Conservation (phyloP, 2,113 vertebrate species). For the Micronisus gabar region DNA sequence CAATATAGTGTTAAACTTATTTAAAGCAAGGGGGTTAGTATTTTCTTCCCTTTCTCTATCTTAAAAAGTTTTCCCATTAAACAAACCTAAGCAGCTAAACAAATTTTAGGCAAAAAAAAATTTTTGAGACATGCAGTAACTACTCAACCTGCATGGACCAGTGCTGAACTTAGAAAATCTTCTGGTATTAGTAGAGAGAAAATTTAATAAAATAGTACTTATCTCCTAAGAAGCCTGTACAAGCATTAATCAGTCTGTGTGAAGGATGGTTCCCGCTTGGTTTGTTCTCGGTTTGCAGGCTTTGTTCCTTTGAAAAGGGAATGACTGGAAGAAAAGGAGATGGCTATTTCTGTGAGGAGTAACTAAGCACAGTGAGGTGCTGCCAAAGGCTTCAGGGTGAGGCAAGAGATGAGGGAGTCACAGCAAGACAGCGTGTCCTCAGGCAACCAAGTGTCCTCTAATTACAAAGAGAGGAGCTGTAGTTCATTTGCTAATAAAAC, state of each 20-base stretch:
- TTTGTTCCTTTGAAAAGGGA: neutral
- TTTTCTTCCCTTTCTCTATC: neutral
- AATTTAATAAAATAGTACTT: conserved; percentile 46
- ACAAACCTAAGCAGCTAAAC: neutral
- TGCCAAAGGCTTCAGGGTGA: neutral
- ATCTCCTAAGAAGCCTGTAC: neutral
- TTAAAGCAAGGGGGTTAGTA: neutral
- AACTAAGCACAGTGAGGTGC: neutral
- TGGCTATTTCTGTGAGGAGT: neutral
- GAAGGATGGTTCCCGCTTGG: neutral
- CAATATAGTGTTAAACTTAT: neutral
- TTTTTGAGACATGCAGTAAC: neutral
- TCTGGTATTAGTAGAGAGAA: neutral
- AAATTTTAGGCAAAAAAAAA: neutral
- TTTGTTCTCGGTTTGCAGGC: neutral
- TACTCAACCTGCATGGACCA: neutral
- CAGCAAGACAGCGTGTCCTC: neutral
- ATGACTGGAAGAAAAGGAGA: neutral
- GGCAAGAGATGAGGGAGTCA: neutral
- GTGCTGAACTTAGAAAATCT: neutral
- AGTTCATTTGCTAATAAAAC: neutral
- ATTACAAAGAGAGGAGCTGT: neutral
- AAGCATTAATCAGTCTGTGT: neutral
- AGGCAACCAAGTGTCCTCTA: neutral
- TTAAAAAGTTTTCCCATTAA: neutral